Conservation (phyloP, 2,797 vertebrate species). For the Acanthornis magna region DNA sequence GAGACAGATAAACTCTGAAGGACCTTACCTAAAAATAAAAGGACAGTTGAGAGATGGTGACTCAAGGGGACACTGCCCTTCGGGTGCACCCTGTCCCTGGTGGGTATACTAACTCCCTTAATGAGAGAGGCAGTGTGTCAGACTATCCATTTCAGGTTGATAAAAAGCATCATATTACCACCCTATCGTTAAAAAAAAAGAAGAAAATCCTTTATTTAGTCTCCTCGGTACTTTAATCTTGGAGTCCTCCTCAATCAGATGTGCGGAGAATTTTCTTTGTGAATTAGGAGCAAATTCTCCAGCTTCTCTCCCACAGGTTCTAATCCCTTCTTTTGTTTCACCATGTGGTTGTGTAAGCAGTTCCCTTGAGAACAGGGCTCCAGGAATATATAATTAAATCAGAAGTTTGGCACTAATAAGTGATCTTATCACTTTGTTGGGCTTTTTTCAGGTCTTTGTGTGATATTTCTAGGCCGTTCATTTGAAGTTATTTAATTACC, state of each 20-base stretch:
- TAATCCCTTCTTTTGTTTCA: constrained; percentile 74
- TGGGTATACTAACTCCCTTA: not conserved
- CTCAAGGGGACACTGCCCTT: not conserved
- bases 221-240: not conserved
- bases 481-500: constrained; percentile 65
- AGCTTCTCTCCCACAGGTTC: constrained; percentile 45
- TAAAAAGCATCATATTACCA: not conserved
- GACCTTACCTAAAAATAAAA: not conserved
- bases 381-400: constrained; percentile 72
- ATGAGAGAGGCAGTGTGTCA: not conserved
- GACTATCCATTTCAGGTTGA: not conserved
- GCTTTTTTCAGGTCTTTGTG: constrained; percentile 68
- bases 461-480: not conserved
- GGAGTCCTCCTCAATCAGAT: not conserved
- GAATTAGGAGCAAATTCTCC: constrained; percentile 26
- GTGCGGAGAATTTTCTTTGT: not conserved
- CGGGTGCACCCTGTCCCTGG: accelerated
- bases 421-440: constrained; percentile 61
- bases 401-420: constrained; percentile 63
- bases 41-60: not conserved
- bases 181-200: not conserved
- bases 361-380: constrained; percentile 62
- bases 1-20: not conserved
- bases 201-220: not conserved
- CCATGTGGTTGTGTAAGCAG: constrained; percentile 64